phyloP scores from a whole-genome alignment of 2,113 vertebrate genomes.

The Perca schrenkii region DNA sequence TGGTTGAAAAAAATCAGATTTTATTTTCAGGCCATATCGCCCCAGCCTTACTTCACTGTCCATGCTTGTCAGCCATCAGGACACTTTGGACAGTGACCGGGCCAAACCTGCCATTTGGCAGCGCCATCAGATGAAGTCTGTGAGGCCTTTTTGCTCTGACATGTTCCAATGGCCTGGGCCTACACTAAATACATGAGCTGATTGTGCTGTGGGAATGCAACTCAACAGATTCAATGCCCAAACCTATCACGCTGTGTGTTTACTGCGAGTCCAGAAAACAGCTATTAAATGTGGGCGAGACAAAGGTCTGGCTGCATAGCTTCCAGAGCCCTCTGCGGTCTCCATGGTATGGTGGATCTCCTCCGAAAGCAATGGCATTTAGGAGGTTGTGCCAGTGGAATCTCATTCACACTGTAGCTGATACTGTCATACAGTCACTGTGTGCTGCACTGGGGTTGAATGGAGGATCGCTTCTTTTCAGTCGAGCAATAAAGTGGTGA shows the following conservation, averaged over 20 bases:
- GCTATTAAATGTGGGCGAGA: constrained; percentile 49
- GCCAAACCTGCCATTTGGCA: constrained; percentile 50
- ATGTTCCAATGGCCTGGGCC: constrained; percentile 29
- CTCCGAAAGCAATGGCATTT: constrained; percentile 30
- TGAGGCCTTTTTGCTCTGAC: constrained; percentile 23
- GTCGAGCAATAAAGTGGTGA: background rate
- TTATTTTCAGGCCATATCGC: too few species aligned
- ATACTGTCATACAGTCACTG: background rate
- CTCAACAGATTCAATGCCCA: constrained; percentile 1
- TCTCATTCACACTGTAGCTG: constrained; percentile 41
- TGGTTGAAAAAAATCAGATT: too few species aligned
- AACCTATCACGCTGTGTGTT: constrained; percentile 27
- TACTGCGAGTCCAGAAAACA: constrained; percentile 47
- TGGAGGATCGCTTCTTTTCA: background rate
- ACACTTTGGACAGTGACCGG: constrained; percentile 16
- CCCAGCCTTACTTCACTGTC: background rate
- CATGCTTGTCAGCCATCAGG: constrained; percentile 12
- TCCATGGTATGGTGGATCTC: constrained; percentile 38
- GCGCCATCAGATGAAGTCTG: constrained; percentile 17
- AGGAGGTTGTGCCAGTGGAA: constrained; percentile 24
- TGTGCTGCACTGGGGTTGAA: background rate
- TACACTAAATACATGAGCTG: constrained; percentile 43
- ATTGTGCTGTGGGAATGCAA: constrained; percentile 40
- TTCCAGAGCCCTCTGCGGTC: constrained; percentile 35
- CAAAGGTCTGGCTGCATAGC: constrained; percentile 53